phyloP scores from a whole-genome alignment of 30 jellyfish, hydroid and myxozoan genomes.

The Hydra vulgaris region DNA sequence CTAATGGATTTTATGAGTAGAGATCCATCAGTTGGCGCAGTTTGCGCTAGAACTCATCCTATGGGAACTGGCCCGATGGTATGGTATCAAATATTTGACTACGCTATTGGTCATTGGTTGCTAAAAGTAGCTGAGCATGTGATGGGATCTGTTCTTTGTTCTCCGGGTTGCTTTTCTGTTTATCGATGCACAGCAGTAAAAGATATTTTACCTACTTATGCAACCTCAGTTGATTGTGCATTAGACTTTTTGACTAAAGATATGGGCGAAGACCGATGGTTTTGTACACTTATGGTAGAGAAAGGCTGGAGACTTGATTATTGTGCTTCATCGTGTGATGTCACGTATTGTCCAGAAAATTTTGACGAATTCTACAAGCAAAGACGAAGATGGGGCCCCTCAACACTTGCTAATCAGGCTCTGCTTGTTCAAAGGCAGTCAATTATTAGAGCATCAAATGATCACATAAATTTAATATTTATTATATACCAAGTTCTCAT shows the following conservation, averaged over 20 bases:
- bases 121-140: constrained; percentile 91
- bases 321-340: constrained; percentile 78
- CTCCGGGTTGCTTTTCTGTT: constrained; percentile 92
- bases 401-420: constrained; percentile 76
- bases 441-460: constrained; percentile 48
- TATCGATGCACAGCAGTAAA: constrained; percentile 68
- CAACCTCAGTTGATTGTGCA: constrained; percentile 85
- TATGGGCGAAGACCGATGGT: constrained; percentile 99
- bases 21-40: constrained; percentile 93
- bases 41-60: constrained; percentile 90
- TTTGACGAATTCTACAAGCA: constrained; percentile 82
- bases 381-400: constrained; percentile 93
- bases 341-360: constrained; percentile 77
- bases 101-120: constrained; percentile 97
- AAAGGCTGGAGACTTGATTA: constrained; percentile 82
- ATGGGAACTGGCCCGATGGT: constrained; percentile 90
- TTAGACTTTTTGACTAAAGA: constrained; percentile 83
- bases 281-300: constrained; percentile 75
- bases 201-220: constrained; percentile 77
- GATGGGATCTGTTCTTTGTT: constrained; percentile 88
- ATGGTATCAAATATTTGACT: constrained; percentile 83
- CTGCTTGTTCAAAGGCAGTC: constrained; percentile 63
- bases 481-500: constrained; percentile 59
- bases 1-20: constrained; percentile 82
- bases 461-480: constrained; percentile 42